These are phyloP conservation scores for Drosophila persimilis DNA, from an alignment of 1,140 invertebrate species.

Conservation along the genomic window DNA sequence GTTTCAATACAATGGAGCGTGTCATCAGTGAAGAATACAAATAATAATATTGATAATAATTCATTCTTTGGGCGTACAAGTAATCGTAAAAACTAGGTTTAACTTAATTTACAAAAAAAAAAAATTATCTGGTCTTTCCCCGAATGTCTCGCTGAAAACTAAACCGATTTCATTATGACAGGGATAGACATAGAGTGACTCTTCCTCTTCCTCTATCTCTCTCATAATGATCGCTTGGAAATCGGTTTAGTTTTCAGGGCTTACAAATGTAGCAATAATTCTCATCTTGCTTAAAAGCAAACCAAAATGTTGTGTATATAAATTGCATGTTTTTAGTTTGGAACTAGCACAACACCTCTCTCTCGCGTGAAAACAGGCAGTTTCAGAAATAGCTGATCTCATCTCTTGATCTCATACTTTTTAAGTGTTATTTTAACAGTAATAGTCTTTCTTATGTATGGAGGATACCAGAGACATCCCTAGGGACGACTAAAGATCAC, in stretches of 20 bases:
- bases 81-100: no score
- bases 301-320: background rate
- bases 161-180: no score
- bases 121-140: background rate
- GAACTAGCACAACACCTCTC: slow-evolving; percentile 21
- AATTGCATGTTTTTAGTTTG: slow-evolving; percentile 16
- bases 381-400: no score
- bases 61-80: background rate
- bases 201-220: no score
- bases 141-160: background rate
- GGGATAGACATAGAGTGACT: background rate
- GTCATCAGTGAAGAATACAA: slow-evolving; percentile 4
- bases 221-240: no score
- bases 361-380: background rate
- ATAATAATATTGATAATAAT: background rate
- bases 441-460: no score
- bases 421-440: background rate
- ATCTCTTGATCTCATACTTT: no score
- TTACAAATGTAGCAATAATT: slow-evolving; percentile 41
- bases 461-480: background rate
- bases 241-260: background rate
- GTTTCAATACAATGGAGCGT: slow-evolving; percentile 42
- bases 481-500: slow-evolving; percentile 7
- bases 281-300: background rate
- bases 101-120: no score